Conservation (phyloP, 1,140 invertebrate species). For the Pinna nobilis region DNA sequence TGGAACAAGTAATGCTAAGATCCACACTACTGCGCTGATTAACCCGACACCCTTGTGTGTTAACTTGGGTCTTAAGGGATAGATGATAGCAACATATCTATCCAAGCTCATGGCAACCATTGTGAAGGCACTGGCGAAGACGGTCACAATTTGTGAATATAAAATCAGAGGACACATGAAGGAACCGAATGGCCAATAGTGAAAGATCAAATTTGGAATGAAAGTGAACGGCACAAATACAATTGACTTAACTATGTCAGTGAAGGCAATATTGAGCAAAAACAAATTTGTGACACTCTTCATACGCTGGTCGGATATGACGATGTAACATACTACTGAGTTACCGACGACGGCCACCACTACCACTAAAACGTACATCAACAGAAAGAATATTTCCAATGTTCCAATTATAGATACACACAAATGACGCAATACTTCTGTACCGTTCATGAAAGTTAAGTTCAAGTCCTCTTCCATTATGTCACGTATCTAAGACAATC, state of each 20-base stretch:
- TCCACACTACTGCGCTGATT: constrained; percentile 85
- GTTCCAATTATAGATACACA: constrained; percentile 24
- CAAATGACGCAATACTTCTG: not conserved
- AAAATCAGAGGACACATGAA: constrained; percentile 89
- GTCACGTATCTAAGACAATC: not conserved
- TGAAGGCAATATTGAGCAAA: constrained; percentile 95
- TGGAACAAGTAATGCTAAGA: constrained; percentile 73
- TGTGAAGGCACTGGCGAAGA: constrained; percentile 95
- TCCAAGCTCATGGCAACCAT: constrained; percentile 96
- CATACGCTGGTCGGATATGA: constrained; percentile 85
- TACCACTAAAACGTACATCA: constrained; percentile 31
- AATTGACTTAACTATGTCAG: constrained; percentile 78
- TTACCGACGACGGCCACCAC: constrained; percentile 39
- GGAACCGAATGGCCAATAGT: constrained; percentile 92
- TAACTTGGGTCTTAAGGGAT: constrained; percentile 87
- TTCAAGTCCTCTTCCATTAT: not conserved
- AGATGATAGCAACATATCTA: constrained; percentile 95
- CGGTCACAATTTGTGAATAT: constrained; percentile 93
- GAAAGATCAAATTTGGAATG: constrained; percentile 87
- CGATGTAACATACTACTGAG: constrained; percentile 30
- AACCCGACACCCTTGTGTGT: constrained; percentile 82
- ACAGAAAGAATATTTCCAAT: constrained; percentile 19
- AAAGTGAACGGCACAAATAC: constrained; percentile 33
- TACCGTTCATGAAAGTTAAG: not conserved
- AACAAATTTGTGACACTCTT: constrained; percentile 96